Percentiles rank a stretch among this genome's conserved stretches.
Evolutionary conservation across 1,140 invertebrate genomes (phyloP).

Genomic region (Psix sp.): DNA sequence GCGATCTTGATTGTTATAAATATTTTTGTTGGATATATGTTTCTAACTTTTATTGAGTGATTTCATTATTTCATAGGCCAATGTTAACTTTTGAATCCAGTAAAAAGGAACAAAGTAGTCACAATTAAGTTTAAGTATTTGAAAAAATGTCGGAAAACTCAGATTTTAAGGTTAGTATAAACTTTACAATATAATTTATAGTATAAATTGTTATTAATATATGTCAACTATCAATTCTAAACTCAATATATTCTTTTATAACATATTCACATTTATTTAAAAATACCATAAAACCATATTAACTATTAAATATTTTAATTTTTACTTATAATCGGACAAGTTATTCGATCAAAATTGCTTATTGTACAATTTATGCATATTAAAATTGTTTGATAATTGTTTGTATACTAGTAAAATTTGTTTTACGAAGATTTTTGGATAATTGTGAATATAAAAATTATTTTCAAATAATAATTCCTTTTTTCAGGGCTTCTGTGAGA

Average conservation of each 20-base stretch:
- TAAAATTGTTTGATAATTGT: no score
- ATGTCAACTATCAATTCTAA: not conserved
- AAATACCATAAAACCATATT: no score
- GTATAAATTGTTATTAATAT: not conserved
- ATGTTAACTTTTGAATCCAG: no score
- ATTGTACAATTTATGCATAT: no score
- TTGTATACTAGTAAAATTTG: not conserved
- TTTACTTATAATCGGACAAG: no score
- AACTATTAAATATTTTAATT: no score
- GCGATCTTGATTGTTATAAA: no score
- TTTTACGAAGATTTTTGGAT: not conserved
- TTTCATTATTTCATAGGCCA: no score
- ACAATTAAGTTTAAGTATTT: not conserved
- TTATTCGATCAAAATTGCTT: no score
- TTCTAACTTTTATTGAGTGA: no score
- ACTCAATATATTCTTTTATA: not conserved
- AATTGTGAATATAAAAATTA: not conserved
- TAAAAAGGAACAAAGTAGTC: no score
- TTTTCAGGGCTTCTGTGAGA: not conserved
- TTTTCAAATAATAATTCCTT: not conserved
- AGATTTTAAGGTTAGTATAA: constrained; percentile 2
- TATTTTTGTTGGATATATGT: no score
- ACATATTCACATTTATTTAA: not conserved
- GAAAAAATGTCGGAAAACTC: not conserved
- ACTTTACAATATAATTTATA: not conserved